phyloP scores from a whole-genome alignment of 1,140 invertebrate species.

The Drosophila kurseongensis region DNA sequence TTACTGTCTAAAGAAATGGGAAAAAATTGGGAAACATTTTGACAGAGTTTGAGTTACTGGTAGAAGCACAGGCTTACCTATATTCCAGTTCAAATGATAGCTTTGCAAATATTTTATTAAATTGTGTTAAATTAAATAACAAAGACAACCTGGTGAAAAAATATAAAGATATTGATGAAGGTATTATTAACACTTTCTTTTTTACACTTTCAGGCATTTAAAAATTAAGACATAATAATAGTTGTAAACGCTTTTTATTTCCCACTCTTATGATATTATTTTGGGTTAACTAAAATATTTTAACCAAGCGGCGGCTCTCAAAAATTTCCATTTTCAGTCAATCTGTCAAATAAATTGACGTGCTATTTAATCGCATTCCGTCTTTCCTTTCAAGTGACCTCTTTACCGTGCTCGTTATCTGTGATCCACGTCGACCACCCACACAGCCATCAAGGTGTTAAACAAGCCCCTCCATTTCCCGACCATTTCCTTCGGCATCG shows the following conservation, averaged over 20 bases:
- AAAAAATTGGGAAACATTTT: background rate
- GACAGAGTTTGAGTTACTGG: background rate
- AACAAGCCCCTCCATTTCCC: slow-evolving; percentile 39
- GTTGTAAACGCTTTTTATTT: too few relatives aligned
- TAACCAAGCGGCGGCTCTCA: too few relatives aligned
- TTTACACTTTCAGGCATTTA: too few relatives aligned
- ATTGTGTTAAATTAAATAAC: too few relatives aligned
- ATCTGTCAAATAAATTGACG: background rate
- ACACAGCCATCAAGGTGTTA: slow-evolving; percentile 60
- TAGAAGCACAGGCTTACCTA: background rate
- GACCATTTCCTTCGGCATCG: slow-evolving; percentile 38
- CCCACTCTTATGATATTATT: too few relatives aligned
- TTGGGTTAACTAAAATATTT: too few relatives aligned
- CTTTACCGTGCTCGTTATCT: slow-evolving; percentile 40
- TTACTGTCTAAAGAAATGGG: slow-evolving; percentile 9
- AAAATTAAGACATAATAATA: too few relatives aligned
- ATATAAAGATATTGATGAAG: too few relatives aligned
- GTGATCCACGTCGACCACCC: slow-evolving; percentile 51
- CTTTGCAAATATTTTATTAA: too few relatives aligned
- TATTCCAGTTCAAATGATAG: too few relatives aligned
- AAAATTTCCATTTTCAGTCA: background rate
- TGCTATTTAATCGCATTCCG: slow-evolving; percentile 12
- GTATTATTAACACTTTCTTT: too few relatives aligned
- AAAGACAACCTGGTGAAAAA: too few relatives aligned
- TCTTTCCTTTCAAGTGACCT: slow-evolving; percentile 18